Percentiles rank a stretch among this genome's conserved stretches.
phyloP scores from a whole-genome alignment of 2,113 vertebrate species.

The Anser brachyrhynchus region DNA sequence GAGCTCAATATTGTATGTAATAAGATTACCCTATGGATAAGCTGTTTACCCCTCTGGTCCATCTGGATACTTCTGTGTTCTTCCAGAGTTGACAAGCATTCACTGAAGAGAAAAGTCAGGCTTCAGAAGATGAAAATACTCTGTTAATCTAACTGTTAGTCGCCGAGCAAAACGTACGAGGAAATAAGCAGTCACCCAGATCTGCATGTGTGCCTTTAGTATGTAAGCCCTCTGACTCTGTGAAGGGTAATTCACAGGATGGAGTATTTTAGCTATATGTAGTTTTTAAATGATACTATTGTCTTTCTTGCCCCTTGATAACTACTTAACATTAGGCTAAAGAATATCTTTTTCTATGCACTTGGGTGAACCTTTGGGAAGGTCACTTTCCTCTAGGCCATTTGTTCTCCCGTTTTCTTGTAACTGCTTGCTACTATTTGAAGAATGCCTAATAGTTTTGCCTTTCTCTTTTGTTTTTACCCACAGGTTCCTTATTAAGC shows the following conservation, averaged over 20 bases:
- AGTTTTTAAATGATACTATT: neutral
- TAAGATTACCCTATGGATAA: neutral
- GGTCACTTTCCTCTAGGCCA: neutral
- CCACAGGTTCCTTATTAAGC: neutral
- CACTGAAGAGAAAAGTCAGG: constrained; percentile 6
- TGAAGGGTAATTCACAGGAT: neutral
- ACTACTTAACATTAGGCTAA: neutral
- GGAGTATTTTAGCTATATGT: neutral
- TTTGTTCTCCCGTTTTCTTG: neutral
- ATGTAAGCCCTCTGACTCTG: neutral
- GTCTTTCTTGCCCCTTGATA: neutral
- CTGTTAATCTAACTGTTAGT: neutral
- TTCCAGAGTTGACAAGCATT: neutral
- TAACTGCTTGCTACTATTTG: neutral
- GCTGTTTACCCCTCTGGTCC: neutral
- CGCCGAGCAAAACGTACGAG: neutral
- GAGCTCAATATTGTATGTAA: neutral
- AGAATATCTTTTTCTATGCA: neutral
- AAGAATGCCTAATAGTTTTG: neutral
- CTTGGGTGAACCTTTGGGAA: neutral
- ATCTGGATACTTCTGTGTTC: neutral
- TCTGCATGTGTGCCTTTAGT: neutral
- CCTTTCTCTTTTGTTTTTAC: neutral
- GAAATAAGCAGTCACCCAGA: neutral
- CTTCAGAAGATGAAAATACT: neutral